phyloP scores from a whole-genome alignment of 2,888 invertebrate genomes.

The Sthenelais limicola region DNA sequence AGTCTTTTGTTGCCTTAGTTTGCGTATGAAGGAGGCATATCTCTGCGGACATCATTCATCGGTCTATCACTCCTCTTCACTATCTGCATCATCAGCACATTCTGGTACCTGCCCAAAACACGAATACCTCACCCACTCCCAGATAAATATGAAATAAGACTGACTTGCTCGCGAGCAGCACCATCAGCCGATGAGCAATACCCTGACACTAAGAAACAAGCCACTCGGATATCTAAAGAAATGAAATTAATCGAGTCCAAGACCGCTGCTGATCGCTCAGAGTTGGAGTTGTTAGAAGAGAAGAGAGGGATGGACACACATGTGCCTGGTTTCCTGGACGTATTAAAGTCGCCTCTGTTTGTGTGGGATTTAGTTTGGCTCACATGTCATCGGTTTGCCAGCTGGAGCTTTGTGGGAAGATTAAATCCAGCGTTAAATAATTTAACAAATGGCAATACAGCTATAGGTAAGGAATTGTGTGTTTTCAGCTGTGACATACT shows the following conservation, averaged over 20 bases:
- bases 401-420: constrained; percentile 55
- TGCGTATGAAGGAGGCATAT: constrained; percentile 49
- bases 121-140: constrained; percentile 51
- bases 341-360: constrained; percentile 47
- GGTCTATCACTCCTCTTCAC: constrained; percentile 46
- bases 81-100: constrained; percentile 48
- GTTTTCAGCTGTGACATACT: too few relatives aligned
- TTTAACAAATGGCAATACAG: constrained; percentile 50
- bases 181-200: too few relatives aligned
- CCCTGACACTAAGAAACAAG: too few relatives aligned
- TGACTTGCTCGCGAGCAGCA: too few relatives aligned
- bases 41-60: constrained; percentile 48
- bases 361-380: constrained; percentile 53
- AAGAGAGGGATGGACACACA: neutral
- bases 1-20: too few relatives aligned
- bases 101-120: constrained; percentile 48
- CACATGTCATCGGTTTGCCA: constrained; percentile 51
- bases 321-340: constrained; percentile 13
- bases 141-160: constrained; percentile 1
- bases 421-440: constrained; percentile 52
- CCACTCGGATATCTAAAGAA: too few relatives aligned
- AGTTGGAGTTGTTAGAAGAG: neutral
- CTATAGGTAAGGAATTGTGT: constrained; percentile 45
- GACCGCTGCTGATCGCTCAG: too few relatives aligned
- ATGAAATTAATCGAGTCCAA: too few relatives aligned